Percentiles rank a stretch among this genome's conserved stretches.
These are phyloP conservation scores for Ectobius pallidus DNA, from an alignment of 2,888 invertebrate genomes.

Conservation along the genomic window DNA sequence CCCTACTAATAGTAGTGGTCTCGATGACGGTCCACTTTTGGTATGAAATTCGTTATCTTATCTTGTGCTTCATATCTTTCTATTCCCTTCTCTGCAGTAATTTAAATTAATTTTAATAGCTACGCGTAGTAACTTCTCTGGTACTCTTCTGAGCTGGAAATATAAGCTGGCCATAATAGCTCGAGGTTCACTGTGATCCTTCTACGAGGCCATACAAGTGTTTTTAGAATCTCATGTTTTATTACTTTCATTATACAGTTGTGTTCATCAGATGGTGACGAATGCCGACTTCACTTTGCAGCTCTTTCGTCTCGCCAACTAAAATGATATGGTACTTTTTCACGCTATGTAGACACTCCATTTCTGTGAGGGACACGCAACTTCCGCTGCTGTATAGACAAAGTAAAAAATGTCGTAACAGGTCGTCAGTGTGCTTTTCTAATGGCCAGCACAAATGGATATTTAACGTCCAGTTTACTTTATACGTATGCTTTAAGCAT, in stretches of 20 bases:
- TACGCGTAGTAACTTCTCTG: too few relatives aligned
- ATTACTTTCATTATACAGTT: neutral
- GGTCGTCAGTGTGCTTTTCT: neutral
- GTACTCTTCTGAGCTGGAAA: too few relatives aligned
- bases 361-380: neutral
- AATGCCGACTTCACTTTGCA: neutral
- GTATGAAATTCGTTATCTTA: too few relatives aligned
- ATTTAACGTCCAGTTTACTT: neutral
- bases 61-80: too few relatives aligned
- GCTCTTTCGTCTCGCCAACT: neutral
- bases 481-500: neutral
- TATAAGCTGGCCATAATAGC: too few relatives aligned
- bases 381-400: neutral
- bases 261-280: constrained; percentile 15
- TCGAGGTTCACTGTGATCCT: too few relatives aligned
- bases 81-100: too few relatives aligned
- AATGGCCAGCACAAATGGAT: neutral
- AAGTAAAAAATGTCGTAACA: neutral
- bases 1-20: too few relatives aligned
- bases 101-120: too few relatives aligned
- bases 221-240: too few relatives aligned
- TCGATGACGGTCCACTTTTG: too few relatives aligned
- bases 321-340: neutral
- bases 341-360: neutral
- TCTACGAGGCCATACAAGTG: too few relatives aligned